A percentile compares a stretch with the other conserved stretches of the same genome.
phyloP scores from a whole-genome alignment of 2,888 invertebrate genomes.

The Cryptophagus acutangulus region DNA sequence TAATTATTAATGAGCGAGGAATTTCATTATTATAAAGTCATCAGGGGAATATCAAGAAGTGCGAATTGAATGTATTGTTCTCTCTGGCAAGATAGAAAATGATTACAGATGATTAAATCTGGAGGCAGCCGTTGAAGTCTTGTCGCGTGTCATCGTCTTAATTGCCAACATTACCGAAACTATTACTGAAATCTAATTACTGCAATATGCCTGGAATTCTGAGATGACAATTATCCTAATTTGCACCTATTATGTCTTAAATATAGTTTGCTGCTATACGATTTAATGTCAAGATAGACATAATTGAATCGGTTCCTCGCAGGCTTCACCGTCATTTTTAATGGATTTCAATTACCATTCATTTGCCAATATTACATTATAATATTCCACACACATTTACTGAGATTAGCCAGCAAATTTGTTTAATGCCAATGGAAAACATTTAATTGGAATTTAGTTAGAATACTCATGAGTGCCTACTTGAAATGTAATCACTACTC shows the following conservation, averaged over 20 bases:
- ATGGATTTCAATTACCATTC: too few species aligned
- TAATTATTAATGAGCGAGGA: neutral
- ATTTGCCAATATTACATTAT: too few species aligned
- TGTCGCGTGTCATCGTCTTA: slow-evolving; percentile 43
- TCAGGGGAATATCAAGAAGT: neutral
- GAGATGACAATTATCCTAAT: slow-evolving; percentile 48
- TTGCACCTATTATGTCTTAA: slow-evolving; percentile 46
- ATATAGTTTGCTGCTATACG: slow-evolving; percentile 30
- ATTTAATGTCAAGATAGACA: slow-evolving; percentile 42
- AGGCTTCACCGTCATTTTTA: too few species aligned
- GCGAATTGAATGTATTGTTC: slow-evolving; percentile 10
- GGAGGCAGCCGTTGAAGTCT: slow-evolving; percentile 36
- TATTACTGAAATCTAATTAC: slow-evolving; percentile 47
- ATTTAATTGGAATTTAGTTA: too few species aligned
- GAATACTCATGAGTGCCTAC: too few species aligned
- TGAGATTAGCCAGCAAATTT: too few species aligned
- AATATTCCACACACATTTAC: too few species aligned
- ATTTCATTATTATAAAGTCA: neutral
- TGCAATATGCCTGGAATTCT: slow-evolving; percentile 46
- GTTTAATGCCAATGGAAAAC: too few species aligned
- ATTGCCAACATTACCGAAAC: slow-evolving; percentile 45
- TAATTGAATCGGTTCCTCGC: slow-evolving; percentile 40
- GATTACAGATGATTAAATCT: slow-evolving; percentile 37
- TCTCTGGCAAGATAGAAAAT: slow-evolving; percentile 11
- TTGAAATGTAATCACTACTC: too few species aligned